Evolutionary conservation across 2,888 invertebrate genomes (phyloP), one percentile per base, ranked within the genome.

Genomic region (Apoda limacodes): DNA sequence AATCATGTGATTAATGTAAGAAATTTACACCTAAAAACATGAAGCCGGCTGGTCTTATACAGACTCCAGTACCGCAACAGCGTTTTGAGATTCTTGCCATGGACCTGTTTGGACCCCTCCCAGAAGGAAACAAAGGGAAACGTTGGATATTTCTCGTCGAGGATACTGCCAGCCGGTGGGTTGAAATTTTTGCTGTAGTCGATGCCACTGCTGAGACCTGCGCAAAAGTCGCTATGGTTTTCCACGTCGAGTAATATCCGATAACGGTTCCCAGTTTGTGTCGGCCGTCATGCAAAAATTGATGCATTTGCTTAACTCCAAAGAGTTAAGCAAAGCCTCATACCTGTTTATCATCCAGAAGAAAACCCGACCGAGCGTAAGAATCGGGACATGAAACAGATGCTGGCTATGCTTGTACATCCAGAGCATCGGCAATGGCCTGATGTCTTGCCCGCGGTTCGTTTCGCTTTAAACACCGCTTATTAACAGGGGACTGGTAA

Each of bases 341-440:
- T 44, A 2, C 55, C 59, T 1, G 27, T 54, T 0, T 60, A 62
- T 35, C 59, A 64, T 22, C 60, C 60, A 0, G 47, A 54, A 13
- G 48, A 53, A 0, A 60, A 60, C 25, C 60, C 55, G 0, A 56
- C 51, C 1, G 60, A 60, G 27, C 26, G 58, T 1, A 45, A 49
- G 20, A 56, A 55, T 27, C 35, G 66, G 0, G 53, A 55, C 4
- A 13, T 60, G 1, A 59, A 56, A 12, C 32, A 39, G 0, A 45
- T 40, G 22, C 22, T 57, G 1, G 37, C 46, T 1, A 45, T 55
- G 1, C 34, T 47, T 1, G 46, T 52, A 0, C 40, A 36, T 2
- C 21, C 21, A 1, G 32, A 54, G 1, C 56, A 56, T 28, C 10
- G 25, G 0, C 7, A 20, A 1, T 59, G 57, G 55, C 43, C 44